Evolutionary conservation across 2,113 vertebrate species (phyloP).

Genomic region (Notarius quadriscutis): DNA sequence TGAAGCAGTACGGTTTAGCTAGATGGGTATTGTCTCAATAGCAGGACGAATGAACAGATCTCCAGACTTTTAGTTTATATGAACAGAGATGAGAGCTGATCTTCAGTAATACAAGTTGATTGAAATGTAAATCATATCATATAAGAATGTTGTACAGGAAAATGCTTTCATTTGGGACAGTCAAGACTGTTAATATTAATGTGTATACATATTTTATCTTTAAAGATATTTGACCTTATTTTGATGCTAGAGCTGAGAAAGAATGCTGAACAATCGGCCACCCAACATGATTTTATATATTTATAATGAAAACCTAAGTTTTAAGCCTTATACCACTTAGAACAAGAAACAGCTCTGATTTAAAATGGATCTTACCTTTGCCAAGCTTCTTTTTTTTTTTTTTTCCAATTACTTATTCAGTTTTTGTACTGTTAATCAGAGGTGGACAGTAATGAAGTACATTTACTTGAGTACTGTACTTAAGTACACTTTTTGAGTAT

Average conservation of each 20-base stretch:
- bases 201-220: neutral
- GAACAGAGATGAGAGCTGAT: neutral
- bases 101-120: neutral
- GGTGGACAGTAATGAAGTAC: too few species aligned
- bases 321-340: neutral
- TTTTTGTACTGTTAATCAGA: neutral
- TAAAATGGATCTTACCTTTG: neutral
- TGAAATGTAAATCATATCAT: neutral
- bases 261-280: neutral
- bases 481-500: too few species aligned
- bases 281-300: neutral
- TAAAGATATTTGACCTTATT: neutral
- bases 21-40: neutral
- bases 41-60: neutral
- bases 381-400: neutral
- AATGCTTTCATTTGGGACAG: neutral
- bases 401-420: neutral
- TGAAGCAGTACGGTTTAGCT: neutral
- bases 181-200: neutral
- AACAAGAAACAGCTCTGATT: neutral
- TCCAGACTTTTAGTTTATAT: neutral
- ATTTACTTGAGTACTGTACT: too few species aligned
- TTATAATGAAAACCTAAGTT: neutral
- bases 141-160: neutral
- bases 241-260: neutral